phyloP scores from a whole-genome alignment of 2,888 invertebrate species.

The Torymus tubicola region DNA sequence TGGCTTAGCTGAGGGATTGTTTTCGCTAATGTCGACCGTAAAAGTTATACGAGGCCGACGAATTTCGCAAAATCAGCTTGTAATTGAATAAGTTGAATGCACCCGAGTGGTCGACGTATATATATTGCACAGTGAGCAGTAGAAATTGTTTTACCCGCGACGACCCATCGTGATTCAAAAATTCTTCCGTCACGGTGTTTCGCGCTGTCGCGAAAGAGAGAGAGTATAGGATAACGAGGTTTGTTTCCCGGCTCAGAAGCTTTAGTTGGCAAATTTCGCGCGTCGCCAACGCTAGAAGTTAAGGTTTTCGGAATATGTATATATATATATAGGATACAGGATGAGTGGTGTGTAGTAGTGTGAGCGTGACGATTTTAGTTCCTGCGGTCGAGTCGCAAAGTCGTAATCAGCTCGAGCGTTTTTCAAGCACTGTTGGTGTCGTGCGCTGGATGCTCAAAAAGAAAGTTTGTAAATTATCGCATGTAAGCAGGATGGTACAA shows the following conservation, averaged over 20 bases:
- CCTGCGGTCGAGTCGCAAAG: no score
- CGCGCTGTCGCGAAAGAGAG: neutral
- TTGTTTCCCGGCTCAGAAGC: neutral
- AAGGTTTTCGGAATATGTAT: no score
- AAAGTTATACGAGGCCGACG: constrained; percentile 5
- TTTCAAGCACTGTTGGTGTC: no score
- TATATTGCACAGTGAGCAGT: neutral
- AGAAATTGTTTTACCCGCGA: neutral
- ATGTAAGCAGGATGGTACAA: no score
- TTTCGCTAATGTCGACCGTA: neutral
- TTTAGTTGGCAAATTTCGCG: constrained; percentile 6
- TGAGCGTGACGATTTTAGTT: no score
- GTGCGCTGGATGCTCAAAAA: no score
- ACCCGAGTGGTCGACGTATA: no score
- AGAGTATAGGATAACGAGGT: constrained; percentile 10
- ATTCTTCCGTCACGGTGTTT: neutral
- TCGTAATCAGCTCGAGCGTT: no score
- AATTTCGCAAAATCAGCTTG: constrained; percentile 23
- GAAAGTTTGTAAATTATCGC: no score
- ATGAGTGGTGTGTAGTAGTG: no score
- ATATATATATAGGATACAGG: no score
- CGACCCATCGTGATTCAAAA: neutral
- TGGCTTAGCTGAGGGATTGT: constrained; percentile 18
- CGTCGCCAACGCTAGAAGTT: neutral
- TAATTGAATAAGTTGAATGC: constrained; percentile 48